Conservation (phyloP, 2,888 invertebrate species). For the Paralinhomoeus sp. region DNA sequence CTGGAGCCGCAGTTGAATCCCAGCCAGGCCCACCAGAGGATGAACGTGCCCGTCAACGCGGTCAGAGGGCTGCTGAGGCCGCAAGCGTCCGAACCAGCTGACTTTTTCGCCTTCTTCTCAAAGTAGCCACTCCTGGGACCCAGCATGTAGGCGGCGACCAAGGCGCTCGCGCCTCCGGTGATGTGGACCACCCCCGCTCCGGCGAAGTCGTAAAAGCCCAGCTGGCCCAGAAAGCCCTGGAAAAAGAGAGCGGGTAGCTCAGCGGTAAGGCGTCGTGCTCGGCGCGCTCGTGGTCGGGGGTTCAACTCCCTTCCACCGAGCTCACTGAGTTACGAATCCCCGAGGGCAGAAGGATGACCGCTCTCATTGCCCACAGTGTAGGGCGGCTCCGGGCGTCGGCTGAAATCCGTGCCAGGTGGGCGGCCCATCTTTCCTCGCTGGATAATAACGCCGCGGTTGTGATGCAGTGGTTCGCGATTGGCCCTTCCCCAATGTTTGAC, state of each 20-base stretch:
- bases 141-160: constrained; percentile 2
- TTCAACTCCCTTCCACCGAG: too few relatives aligned
- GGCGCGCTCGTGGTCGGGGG: too few relatives aligned
- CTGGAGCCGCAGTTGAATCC: constrained; percentile 67
- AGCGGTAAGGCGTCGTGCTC: neutral
- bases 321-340: too few relatives aligned
- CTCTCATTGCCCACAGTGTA: too few relatives aligned
- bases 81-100: constrained; percentile 1
- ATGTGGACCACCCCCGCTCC: neutral
- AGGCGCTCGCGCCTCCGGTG: constrained; percentile 1
- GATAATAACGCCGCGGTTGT: too few relatives aligned
- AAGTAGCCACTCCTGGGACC: constrained; percentile 4
- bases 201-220: neutral
- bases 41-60: constrained; percentile 44
- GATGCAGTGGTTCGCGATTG: too few relatives aligned
- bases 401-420: too few relatives aligned
- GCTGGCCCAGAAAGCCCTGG: neutral
- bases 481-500: too few relatives aligned
- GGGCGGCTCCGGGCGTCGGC: too few relatives aligned
- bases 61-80: constrained; percentile 3
- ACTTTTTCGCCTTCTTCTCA: too few relatives aligned
- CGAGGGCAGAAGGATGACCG: too few relatives aligned
- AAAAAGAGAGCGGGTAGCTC: neutral
- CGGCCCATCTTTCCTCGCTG: too few relatives aligned
- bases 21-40: constrained; percentile 89